Evolutionary conservation across 2,113 vertebrate genomes (phyloP).

Genomic region (Rattus rattus): DNA sequence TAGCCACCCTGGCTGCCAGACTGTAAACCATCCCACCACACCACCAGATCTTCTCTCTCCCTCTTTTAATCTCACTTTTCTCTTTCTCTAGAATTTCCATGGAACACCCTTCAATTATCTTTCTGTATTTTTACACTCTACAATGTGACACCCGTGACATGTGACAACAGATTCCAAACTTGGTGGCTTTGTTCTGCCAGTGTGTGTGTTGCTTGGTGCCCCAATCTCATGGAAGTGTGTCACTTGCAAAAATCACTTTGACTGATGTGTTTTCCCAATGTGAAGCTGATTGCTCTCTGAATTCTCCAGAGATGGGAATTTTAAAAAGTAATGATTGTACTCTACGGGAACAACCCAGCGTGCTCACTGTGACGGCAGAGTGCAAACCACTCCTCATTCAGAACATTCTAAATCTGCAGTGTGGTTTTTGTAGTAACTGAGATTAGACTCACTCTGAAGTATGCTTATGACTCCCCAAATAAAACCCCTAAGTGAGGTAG

Average conservation of each 20-base stretch:
- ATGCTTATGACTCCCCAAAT: accelerated
- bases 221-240: conserved; percentile 32
- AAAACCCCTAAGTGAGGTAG: neutral
- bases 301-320: conserved; percentile 64
- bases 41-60: neutral
- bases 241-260: conserved; percentile 66
- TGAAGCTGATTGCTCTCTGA: neutral
- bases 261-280: conserved; percentile 75
- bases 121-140: neutral
- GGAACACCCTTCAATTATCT: conserved; percentile 40
- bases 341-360: conserved; percentile 15
- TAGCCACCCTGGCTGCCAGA: neutral
- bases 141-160: neutral
- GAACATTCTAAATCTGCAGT: conserved; percentile 36
- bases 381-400: conserved; percentile 51
- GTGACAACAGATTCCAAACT: conserved; percentile 48
- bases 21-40: neutral
- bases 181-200: conserved; percentile 56
- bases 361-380: conserved; percentile 23
- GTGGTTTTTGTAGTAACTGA: neutral
- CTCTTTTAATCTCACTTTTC: neutral
- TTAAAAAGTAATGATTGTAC: conserved; percentile 35
- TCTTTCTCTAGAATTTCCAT: conserved; percentile 15
- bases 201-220: neutral
- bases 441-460: conserved; percentile 7